Evolutionary conservation across 2,888 invertebrate genomes (phyloP), one percentile per base, ranked within the genome.

Genomic region (Spisula subtruncata): DNA sequence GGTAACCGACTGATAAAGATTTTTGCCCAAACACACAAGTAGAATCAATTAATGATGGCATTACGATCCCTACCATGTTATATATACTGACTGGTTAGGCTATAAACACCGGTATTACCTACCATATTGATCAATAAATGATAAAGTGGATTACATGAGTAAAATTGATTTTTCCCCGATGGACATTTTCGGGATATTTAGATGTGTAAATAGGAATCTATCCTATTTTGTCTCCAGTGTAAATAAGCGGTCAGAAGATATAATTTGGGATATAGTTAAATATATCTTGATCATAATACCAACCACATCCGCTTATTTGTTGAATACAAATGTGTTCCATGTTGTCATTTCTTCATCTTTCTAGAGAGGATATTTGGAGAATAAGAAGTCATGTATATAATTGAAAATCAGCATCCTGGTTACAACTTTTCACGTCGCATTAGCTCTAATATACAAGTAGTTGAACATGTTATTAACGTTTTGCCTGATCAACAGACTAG

Each of bases 161-260:
- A 16, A 75, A 75, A 75, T 75, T 75, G 35, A 75, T 75, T 75
- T n/a, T n/a, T 75, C 75, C 75, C 75, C 18, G 75, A 75, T 35
- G 32, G 29, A 75, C 75, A 32, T 35, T 32, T 75, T 35, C 75
- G 75, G 75, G 29, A 75, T 18, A 75, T 75, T 75, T 75, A 18
- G 75, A 75, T 35, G 75, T 75, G 75, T 75, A 75, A 75, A 75
- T 75, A 75, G 32, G 75, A 75, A 32, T 75, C 75, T 75, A 35
- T 35, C 35, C 32, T 25, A 35, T 75, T 75, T 32, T 32, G 75
- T 75, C 75, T 32, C 75, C 18, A 35, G 75, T 75, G 75, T 75
- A 75, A 75, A 75, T 35, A 75, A 75, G 5, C 75, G 1, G 75
- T 75, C 75, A 75, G 35, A 5, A 75, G 29, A 75, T 25, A 75